Conservation (phyloP, 1,140 invertebrate species). For the Grapholita molesta region DNA sequence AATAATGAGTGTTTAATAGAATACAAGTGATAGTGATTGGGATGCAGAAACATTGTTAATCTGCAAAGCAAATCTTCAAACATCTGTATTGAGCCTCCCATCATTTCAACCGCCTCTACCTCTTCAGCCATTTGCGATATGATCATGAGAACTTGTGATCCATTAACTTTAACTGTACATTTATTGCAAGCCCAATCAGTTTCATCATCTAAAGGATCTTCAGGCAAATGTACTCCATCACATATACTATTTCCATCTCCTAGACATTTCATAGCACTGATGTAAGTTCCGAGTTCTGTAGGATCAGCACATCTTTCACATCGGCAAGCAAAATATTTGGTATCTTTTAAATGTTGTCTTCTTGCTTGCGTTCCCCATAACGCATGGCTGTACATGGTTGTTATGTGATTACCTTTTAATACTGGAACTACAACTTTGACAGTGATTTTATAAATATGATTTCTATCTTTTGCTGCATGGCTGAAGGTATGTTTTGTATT, state of each 20-base stretch:
- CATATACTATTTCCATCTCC: constrained; percentile 78
- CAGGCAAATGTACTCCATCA: constrained; percentile 82
- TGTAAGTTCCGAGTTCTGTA: constrained; percentile 86
- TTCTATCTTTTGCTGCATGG: constrained; percentile 68
- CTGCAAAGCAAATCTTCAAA: constrained; percentile 82
- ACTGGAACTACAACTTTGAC: constrained; percentile 83
- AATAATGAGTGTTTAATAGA: constrained; percentile 88
- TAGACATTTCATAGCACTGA: constrained; percentile 86
- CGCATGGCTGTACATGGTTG: constrained; percentile 91
- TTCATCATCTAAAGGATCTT: constrained; percentile 82
- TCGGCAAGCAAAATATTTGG: constrained; percentile 89
- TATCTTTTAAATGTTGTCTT: constrained; percentile 86
- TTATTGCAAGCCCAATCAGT: constrained; percentile 87
- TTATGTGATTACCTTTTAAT: constrained; percentile 84
- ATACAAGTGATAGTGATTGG: constrained; percentile 89
- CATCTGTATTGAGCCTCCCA: constrained; percentile 78
- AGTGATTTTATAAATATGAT: constrained; percentile 79
- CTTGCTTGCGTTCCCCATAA: constrained; percentile 90
- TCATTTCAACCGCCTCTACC: constrained; percentile 82
- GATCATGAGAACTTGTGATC: constrained; percentile 77
- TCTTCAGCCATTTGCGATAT: constrained; percentile 85
- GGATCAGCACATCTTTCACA: constrained; percentile 87
- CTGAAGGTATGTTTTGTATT: constrained; percentile 86
- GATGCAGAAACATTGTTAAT: constrained; percentile 84
- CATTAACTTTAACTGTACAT: constrained; percentile 80